Base-by-base conservation (phyloP, 2,113 vertebrate genomes). In the Syngnathoides biaculeatus region DNA sequence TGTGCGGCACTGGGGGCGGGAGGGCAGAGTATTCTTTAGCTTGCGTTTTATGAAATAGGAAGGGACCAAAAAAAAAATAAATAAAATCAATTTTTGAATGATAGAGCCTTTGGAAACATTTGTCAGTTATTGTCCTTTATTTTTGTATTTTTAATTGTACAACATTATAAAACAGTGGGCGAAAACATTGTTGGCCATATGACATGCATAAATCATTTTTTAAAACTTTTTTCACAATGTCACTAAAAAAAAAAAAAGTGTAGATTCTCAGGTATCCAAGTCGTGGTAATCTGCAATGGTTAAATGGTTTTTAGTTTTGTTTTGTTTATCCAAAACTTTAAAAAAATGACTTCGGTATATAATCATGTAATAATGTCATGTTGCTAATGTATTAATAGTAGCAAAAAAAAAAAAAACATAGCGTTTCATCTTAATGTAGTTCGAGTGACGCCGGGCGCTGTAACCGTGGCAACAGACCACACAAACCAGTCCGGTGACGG, bases 101-200 rank as follows among this genome's bases (percentile, higher is more conserved):
- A 92, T 80, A 85, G 89, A 91, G 90, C 79, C 74, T 82, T 71
- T 84, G 83, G 84, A 88, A 90, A 89, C 87, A 80, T 81, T 90
- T 88, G 78, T 77, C 71, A 90, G 73, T 89, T 81, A 78, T 69
- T 85, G 82, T 84, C 84, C 86, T 90, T 92, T 92, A 91, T 92
- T 92, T 79, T 90, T 86, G 90, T 77, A 73, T 52, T 52, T 8
- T 48, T 17, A 47, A 19, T 68, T 3, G 48, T 83, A 88, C 85
- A 66, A 73, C 48, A 85, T 47, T n/a, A 69, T 60, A 75, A 70
- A 73, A 68, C 61, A 79, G 7, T 62, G 22, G 60, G 20, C 7
- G 40, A 9, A 43, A 43, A 62, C 60, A 65, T 53, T 30, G 5
- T 8, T 14, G n/a, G 20, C 13, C 20, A n/a, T 39, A 65, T 30